phyloP scores from a whole-genome alignment of 2,888 invertebrate species.

The Lomographa bimaculata region DNA sequence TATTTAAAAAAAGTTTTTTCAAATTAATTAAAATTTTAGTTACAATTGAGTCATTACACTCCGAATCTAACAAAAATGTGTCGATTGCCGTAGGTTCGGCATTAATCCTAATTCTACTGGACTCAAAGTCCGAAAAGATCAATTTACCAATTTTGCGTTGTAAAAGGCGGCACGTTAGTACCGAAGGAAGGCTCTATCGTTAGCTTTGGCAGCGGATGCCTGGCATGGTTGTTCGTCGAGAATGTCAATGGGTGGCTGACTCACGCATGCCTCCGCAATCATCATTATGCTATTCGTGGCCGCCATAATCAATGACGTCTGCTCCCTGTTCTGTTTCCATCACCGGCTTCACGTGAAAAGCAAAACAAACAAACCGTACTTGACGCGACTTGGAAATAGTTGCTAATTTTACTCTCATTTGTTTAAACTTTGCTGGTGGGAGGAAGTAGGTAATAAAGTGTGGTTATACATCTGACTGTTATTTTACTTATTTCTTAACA shows the following conservation, averaged over 20 bases:
- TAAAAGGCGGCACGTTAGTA: constrained; percentile 8
- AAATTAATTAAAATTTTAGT: too few species aligned
- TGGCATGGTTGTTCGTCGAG: constrained; percentile 35
- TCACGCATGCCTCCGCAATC: constrained; percentile 56
- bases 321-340: constrained; percentile 30
- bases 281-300: constrained; percentile 35
- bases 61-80: too few species aligned
- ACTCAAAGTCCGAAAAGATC: too few species aligned
- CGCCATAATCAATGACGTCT: constrained; percentile 38
- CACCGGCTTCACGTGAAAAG: constrained; percentile 27
- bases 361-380: constrained; percentile 18
- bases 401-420: constrained; percentile 4
- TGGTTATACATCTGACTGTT: too few species aligned
- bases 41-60: too few species aligned
- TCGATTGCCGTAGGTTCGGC: too few species aligned
- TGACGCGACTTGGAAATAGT: constrained; percentile 13
- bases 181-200: constrained; percentile 36
- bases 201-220: constrained; percentile 21
- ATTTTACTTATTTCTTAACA: too few species aligned
- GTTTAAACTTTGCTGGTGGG: not conserved
- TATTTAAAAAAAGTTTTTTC: too few species aligned
- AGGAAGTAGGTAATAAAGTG: not conserved
- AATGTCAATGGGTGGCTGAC: constrained; percentile 60
- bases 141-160: too few species aligned
- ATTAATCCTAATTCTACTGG: too few species aligned